Evolutionary conservation across 2,888 invertebrate species (phyloP).

Genomic region (Drosophila rellima): DNA sequence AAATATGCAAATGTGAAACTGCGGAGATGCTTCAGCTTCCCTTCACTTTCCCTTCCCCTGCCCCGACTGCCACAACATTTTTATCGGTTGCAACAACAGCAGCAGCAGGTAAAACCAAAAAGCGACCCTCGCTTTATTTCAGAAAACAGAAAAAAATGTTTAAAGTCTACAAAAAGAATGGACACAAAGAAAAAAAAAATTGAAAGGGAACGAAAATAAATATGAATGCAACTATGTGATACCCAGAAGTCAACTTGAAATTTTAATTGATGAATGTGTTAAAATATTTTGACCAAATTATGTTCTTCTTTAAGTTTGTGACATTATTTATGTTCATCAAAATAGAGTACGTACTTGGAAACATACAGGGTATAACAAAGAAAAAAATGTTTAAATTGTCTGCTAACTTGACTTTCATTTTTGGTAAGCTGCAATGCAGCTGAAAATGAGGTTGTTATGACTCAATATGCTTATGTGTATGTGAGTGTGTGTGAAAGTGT

Average conservation of each 20-base stretch:
- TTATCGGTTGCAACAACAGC: background rate
- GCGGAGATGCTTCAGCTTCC: constrained; percentile 6
- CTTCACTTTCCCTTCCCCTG: background rate
- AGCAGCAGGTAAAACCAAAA: constrained; percentile 18
- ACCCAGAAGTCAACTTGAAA: background rate
- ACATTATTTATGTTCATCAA: too few relatives aligned
- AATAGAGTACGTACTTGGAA: too few relatives aligned
- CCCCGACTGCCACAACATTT: constrained; percentile 5
- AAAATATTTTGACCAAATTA: too few relatives aligned
- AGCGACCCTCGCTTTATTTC: constrained; percentile 36
- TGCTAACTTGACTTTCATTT: constrained; percentile 11
- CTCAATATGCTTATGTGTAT: constrained; percentile 12
- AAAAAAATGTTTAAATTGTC: constrained; percentile 21
- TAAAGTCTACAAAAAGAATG: background rate
- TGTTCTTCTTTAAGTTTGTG: too few relatives aligned
- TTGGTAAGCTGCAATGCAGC: constrained; percentile 45
- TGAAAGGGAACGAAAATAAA: background rate
- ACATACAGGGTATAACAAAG: background rate
- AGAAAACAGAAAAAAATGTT: background rate
- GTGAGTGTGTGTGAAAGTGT: constrained; percentile 19
- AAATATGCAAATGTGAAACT: constrained; percentile 72
- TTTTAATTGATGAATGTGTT: too few relatives aligned
- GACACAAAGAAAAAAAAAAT: background rate
- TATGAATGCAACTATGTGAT: background rate
- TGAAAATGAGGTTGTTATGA: constrained; percentile 66